Evolutionary conservation across 2,113 vertebrate genomes (phyloP), one percentile per base, ranked within the genome.

Genomic region (Perccottus glenii): DNA sequence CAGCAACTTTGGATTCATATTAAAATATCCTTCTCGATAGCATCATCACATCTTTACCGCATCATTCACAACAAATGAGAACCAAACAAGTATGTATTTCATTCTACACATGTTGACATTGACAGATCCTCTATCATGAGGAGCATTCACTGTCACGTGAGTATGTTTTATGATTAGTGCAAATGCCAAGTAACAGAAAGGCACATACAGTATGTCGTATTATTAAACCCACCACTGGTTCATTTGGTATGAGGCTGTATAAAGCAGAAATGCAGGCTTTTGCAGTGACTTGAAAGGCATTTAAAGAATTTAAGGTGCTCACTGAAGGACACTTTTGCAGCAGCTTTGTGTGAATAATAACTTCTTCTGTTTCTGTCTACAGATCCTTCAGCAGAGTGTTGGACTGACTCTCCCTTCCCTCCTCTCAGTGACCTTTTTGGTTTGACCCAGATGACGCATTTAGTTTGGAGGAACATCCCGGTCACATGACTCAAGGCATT

Each of bases 371-470:
- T 11, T 4, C 57, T n/a, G 10, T 65, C 67, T 61, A 52, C 70
- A 73, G 77, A 40, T 85, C 80, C 76, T 79, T 84, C 64, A 73
- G 80, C 73, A 52, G 83, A 82, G 72, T 75, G 60, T 82, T 72
- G 65, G 51, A 67, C 78, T 67, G 74, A 79, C 62, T 77, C 62
- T 32, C 69, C 65, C 60, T 36, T 52, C 82, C 75, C 86, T 82
- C 73, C 55, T 48, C 79, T 19, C 61, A 76, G 67, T 88, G 89
- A 91, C 89, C 88, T 91, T 92, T 90, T 87, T 87, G 80, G 80
- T 87, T 86, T 85, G 87, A 91, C 87, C 89, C 88, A 84, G 63
- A 89, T 91, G 90, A 91, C 85, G 73, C 86, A 87, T 89, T 89
- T 89, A 86, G 90, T 89, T 91, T 90, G 84, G 81, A 91, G 88